Percentiles rank a stretch among this genome's conserved stretches.
These are phyloP conservation scores for Steatocranus sp. DNA, from an alignment of 2,797 vertebrate species.

Conservation along the genomic window DNA sequence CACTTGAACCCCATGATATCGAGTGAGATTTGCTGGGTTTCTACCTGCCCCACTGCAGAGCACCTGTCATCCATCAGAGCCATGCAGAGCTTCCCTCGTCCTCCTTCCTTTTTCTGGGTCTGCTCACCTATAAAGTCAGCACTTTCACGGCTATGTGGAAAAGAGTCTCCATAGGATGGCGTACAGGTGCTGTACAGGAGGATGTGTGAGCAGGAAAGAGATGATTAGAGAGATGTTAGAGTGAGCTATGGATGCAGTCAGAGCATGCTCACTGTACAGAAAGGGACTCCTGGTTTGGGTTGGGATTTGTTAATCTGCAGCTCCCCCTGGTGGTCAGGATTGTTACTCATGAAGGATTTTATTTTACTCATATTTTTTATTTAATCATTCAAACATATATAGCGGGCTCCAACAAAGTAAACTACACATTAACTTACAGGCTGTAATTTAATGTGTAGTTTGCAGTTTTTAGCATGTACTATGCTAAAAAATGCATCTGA, in stretches of 20 bases:
- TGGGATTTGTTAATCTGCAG: not conserved
- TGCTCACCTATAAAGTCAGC: not conserved
- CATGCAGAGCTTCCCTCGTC: not conserved
- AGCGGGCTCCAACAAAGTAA: not conserved
- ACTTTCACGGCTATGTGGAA: not conserved
- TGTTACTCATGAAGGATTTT: not conserved
- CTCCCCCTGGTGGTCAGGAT: not conserved
- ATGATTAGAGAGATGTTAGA: accelerated
- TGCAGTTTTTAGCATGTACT: not conserved
- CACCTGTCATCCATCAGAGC: not conserved
- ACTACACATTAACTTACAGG: not conserved
- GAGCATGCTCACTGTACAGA: not conserved
- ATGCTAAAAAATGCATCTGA: not conserved
- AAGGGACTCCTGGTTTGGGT: not conserved
- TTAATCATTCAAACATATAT: not conserved
- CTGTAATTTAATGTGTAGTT: not conserved
- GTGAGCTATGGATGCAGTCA: not conserved
- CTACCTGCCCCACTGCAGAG: not conserved
- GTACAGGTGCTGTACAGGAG: not conserved
- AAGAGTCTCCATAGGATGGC: not conserved
- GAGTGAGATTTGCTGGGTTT: not conserved
- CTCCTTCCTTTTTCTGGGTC: not conserved
- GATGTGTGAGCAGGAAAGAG: not conserved
- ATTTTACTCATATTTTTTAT: not conserved
- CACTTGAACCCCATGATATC: not conserved